Evolutionary conservation across 37 sponge, comb jelly and placozoan genomes (phyloP).

Genomic region (Hexactinellida sp.): DNA sequence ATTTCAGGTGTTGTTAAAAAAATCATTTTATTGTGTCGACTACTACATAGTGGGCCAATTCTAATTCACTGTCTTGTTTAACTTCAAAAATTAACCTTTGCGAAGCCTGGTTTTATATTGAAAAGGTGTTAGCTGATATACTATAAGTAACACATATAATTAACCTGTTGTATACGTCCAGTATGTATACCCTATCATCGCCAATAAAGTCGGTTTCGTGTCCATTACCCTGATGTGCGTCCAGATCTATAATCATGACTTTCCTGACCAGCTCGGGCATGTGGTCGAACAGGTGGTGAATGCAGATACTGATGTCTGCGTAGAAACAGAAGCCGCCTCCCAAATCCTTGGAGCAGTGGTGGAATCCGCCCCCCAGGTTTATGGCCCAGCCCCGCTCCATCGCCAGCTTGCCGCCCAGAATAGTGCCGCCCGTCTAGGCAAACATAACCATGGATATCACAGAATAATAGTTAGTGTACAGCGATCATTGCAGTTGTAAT

Average conservation of each 20-base stretch:
- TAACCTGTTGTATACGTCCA: conserved; percentile 70
- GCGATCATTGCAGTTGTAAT: no score
- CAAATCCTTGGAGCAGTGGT: conserved; percentile 52
- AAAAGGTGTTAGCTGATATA: no score
- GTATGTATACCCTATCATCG: conserved; percentile 58
- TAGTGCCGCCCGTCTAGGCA: neutral
- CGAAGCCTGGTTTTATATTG: no score
- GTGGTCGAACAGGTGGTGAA: conserved; percentile 16
- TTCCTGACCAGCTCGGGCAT: conserved; percentile 23
- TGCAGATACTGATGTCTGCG: conserved; percentile 73
- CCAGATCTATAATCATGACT: conserved; percentile 76
- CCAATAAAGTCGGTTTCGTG: conserved; percentile 72
- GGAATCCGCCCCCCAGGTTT: conserved; percentile 84
- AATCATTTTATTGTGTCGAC: no score
- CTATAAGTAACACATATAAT: no score
- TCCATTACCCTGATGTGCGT: conserved; percentile 76
- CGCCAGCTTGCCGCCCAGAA: conserved; percentile 65
- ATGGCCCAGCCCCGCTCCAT: conserved; percentile 84
- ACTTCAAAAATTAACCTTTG: no score
- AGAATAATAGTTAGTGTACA: no score
- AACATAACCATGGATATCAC: no score
- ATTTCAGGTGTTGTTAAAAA: no score
- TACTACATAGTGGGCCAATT: no score
- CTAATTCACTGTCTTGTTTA: no score
- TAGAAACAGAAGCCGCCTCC: conserved; percentile 90